Base-by-base conservation (phyloP, 2,888 invertebrate species). In the Steinernema hermaphroditum region DNA sequence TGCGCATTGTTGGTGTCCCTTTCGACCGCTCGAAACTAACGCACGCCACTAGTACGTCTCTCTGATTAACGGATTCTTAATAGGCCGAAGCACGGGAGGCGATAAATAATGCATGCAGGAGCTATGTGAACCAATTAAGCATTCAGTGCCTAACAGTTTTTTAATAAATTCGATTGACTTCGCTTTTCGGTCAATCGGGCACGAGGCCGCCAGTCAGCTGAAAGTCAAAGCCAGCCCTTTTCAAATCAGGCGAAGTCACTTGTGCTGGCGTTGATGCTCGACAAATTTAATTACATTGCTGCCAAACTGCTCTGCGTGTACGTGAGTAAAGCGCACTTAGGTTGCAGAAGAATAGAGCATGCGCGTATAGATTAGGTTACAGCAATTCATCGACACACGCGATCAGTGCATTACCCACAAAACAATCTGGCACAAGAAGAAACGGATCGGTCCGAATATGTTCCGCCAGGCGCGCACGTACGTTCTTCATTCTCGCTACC, bases 401-500 rank as follows among this genome's bases (percentile, higher is more conserved):
- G 50, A 50, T 50, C 24, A 50, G 24, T 12, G 24, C 12, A 50
- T 50, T 19, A 24, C 24, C 50, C 50, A 24, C 6, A 22, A 22
- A 50, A 50, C 50, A 50, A 50, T 50, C 37, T 37, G 4, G 37
- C 6, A 12, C n/a, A n/a, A 37, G 12, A 12, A 6, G 22, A 4
- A n/a, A n/a, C 27, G 62, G 62, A 62, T 29, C 62, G 32, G 62
- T 32, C 32, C 27, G 29, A 62, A 29, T 62, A 62, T 62, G 29
- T 16, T 29, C 34, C 16, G 16, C 29, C 62, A 6, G 16, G 62
- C 62, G 62, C 62, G 62, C 62, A 6, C 62, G 62, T 34, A 16
- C 62, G 62, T 34, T 32, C 62, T 34, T 32, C 62, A 62, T 62
- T 62, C 29, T 62, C 27, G 62, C 62, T 62, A 62, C 62, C 62